Evolutionary conservation across 2,113 vertebrate species (phyloP).

Genomic region (Arizona elegans): DNA sequence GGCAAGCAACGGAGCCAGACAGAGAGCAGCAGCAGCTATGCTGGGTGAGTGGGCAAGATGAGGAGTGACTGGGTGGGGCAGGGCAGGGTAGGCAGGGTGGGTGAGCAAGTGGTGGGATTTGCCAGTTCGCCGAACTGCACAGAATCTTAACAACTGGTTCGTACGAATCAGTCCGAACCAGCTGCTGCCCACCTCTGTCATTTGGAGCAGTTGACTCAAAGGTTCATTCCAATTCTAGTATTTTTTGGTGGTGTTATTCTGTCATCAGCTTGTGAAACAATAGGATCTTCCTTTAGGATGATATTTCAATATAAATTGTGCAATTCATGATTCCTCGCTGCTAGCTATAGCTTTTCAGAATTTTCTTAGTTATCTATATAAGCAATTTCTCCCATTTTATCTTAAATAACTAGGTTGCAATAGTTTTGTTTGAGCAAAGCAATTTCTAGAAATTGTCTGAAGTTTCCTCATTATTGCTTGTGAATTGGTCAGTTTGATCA

Average conservation of each 20-base stretch:
- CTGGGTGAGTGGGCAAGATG: too few species aligned
- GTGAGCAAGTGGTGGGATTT: too few species aligned
- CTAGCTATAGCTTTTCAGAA: neutral
- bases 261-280: constrained; percentile 27
- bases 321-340: neutral
- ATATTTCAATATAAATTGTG: constrained; percentile 23
- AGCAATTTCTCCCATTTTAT: constrained; percentile 15
- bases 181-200: too few species aligned
- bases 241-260: constrained; percentile 25
- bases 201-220: neutral
- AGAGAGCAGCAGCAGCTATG: too few species aligned
- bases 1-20: too few species aligned
- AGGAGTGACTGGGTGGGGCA: too few species aligned
- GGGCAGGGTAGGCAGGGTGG: too few species aligned
- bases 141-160: too few species aligned
- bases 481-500: constrained; percentile 22
- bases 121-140: too few species aligned
- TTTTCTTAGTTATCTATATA: constrained; percentile 32
- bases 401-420: neutral
- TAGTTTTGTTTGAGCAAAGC: constrained; percentile 9
- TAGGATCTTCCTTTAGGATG: constrained; percentile 9
- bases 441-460: neutral
- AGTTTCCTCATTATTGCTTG: neutral
- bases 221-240: neutral
- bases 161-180: too few species aligned